phyloP scores from a whole-genome alignment of 2,888 invertebrate genomes.

The Nipponacmea schrenckii region DNA sequence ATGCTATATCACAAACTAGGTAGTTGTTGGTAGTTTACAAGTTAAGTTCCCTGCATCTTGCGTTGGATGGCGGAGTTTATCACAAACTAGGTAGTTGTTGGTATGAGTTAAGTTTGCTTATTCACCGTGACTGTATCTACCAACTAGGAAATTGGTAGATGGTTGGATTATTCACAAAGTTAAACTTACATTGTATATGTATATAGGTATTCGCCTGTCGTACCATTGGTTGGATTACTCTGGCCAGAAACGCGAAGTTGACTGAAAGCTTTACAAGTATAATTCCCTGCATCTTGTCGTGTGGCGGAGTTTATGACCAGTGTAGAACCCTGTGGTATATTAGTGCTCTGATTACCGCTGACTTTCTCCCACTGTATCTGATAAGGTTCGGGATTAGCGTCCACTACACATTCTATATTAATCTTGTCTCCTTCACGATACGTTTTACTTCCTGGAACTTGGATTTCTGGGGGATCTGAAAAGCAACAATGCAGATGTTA shows the following conservation, averaged over 20 bases:
- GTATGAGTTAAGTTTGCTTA: no score
- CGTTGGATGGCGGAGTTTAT: no score
- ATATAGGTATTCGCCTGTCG: constrained; percentile 40
- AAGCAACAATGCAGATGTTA: constrained; percentile 11
- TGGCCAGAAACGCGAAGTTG: constrained; percentile 43
- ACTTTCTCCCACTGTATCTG: constrained; percentile 46
- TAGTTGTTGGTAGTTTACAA: no score
- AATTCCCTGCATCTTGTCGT: constrained; percentile 46
- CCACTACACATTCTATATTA: constrained; percentile 42
- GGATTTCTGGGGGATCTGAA: constrained; percentile 51
- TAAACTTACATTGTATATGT: constrained; percentile 51
- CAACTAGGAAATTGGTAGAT: no score
- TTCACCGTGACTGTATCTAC: no score
- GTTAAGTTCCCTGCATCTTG: no score
- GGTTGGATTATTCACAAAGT: no score
- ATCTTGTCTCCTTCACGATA: constrained; percentile 40
- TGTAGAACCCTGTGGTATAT: constrained; percentile 30
- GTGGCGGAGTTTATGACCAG: constrained; percentile 35
- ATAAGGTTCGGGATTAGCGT: constrained; percentile 46
- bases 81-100: no score
- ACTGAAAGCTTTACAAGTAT: constrained; percentile 49
- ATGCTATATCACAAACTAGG: no score
- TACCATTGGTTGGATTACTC: constrained; percentile 28
- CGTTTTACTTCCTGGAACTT: constrained; percentile 31
- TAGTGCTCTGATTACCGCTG: constrained; percentile 20